Evolutionary conservation across 1,140 invertebrate genomes (phyloP).

Genomic region (Scaptomyza hsui): DNA sequence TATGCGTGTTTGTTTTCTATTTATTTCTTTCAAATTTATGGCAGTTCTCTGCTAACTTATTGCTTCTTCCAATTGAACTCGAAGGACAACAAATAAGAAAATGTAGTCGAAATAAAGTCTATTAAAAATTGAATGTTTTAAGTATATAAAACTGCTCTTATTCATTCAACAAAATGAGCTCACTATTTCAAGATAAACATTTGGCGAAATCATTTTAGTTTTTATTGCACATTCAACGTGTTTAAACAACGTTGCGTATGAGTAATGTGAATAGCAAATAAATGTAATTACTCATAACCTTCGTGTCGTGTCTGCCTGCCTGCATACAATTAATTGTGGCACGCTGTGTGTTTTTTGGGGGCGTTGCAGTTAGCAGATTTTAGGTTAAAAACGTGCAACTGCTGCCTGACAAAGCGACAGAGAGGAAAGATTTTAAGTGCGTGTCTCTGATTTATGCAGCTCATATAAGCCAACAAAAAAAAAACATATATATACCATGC

Average conservation of each 20-base stretch:
- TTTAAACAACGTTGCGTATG: slow-evolving; percentile 24
- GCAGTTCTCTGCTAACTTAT: slow-evolving; percentile 61
- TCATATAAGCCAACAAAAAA: slow-evolving; percentile 46
- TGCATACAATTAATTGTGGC: slow-evolving; percentile 70
- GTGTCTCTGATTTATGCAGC: slow-evolving; percentile 73
- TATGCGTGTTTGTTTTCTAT: slow-evolving; percentile 45
- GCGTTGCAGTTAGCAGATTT: slow-evolving; percentile 44
- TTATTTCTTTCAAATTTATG: slow-evolving; percentile 65
- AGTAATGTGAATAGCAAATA: slow-evolving; percentile 51
- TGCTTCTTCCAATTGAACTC: slow-evolving; percentile 46
- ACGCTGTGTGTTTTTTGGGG: slow-evolving; percentile 30
- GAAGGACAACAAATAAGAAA: slow-evolving; percentile 37
- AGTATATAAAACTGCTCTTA: slow-evolving; percentile 49
- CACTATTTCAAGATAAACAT: neutral
- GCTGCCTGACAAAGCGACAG: slow-evolving; percentile 37
- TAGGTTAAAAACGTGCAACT: slow-evolving; percentile 45
- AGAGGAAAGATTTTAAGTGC: slow-evolving; percentile 46
- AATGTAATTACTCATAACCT: slow-evolving; percentile 66
- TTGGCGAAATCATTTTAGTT: neutral
- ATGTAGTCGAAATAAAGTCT: slow-evolving; percentile 18
- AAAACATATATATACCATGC: slow-evolving; percentile 7
- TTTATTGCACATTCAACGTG: neutral
- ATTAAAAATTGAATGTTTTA: slow-evolving; percentile 54
- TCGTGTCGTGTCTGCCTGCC: slow-evolving; percentile 38
- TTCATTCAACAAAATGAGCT: slow-evolving; percentile 29